Percentiles rank a stretch among this genome's conserved stretches.
phyloP scores from a whole-genome alignment of 2,113 vertebrate species.

The Aviceda subcristata region DNA sequence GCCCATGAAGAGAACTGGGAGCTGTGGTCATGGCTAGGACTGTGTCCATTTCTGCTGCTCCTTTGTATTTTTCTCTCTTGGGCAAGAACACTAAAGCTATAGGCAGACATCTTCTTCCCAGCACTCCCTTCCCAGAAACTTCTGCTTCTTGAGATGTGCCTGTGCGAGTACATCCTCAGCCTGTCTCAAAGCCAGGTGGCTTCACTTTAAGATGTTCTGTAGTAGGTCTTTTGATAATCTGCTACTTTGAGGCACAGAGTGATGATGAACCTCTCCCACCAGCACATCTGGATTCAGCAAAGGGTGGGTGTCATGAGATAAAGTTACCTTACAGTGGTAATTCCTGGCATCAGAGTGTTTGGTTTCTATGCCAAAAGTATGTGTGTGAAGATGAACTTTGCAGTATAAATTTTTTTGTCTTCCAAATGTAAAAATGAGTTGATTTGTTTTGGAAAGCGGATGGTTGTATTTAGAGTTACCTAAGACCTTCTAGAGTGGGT shows the following conservation, averaged over 20 bases:
- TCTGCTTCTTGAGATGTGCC: not conserved
- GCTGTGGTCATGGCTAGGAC: not conserved
- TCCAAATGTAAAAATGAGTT: not conserved
- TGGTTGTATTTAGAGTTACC: not conserved
- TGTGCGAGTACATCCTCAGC: not conserved
- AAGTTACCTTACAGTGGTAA: not conserved
- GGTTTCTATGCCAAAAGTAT: not conserved
- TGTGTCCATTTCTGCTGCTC: not conserved
- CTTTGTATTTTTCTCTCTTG: not conserved
- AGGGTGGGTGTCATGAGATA: not conserved
- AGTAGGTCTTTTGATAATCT: not conserved
- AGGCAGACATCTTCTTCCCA: not conserved
- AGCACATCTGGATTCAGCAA: not conserved
- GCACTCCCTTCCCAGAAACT: not conserved
- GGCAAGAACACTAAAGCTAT: not conserved
- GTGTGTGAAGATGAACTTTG: not conserved
- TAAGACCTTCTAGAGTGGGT: not conserved
- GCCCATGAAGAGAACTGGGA: not conserved
- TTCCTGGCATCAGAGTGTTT: not conserved
- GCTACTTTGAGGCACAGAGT: not conserved
- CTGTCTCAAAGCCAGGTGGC: not conserved
- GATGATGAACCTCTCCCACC: not conserved
- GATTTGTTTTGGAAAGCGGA: not conserved
- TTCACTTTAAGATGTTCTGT: not conserved
- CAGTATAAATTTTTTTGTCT: not conserved